Evolutionary conservation across 2,888 invertebrate genomes (phyloP).

Genomic region (Rhabditophanes sp.): DNA sequence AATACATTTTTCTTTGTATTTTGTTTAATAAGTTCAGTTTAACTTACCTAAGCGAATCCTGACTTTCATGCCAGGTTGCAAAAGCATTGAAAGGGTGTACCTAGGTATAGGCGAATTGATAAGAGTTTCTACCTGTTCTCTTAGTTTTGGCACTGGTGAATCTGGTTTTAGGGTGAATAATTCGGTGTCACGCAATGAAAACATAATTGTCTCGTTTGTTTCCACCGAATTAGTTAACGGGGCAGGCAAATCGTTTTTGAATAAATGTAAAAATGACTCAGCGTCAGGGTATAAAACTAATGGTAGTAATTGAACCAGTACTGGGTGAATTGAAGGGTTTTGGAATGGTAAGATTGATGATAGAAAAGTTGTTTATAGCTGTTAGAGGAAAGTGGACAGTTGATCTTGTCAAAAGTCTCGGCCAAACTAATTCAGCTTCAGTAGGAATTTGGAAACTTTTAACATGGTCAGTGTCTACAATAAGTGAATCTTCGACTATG

Average conservation of each 20-base stretch:
- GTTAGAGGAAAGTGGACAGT: conserved; percentile 58
- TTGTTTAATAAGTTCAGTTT: too few species aligned
- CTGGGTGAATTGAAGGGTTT: conserved; percentile 58
- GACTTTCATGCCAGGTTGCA: conserved; percentile 52
- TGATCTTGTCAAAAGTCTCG: conserved; percentile 47
- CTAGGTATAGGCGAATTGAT: conserved; percentile 42
- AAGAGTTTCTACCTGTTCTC: conserved; percentile 46
- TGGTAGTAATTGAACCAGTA: conserved; percentile 61
- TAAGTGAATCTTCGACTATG: conserved; percentile 57
- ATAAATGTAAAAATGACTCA: conserved; percentile 48
- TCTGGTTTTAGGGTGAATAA: conserved; percentile 37
- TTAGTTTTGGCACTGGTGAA: conserved; percentile 44
- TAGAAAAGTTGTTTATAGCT: conserved; percentile 58
- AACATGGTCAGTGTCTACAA: conserved; percentile 60
- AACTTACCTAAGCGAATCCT: conserved; percentile 42
- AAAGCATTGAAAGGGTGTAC: conserved; percentile 50
- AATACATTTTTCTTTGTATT: too few species aligned
- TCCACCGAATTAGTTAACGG: conserved; percentile 32
- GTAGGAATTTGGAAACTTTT: conserved; percentile 55
- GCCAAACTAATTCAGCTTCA: conserved; percentile 58
- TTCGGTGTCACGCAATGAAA: conserved; percentile 45
- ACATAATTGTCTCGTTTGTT: conserved; percentile 48
- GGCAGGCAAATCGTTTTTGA: conserved; percentile 20
- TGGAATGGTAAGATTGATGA: conserved; percentile 52
- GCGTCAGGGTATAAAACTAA: conserved; percentile 58